Base-by-base conservation (phyloP, 2,888 invertebrate species). In the Copidosoma aretas region DNA sequence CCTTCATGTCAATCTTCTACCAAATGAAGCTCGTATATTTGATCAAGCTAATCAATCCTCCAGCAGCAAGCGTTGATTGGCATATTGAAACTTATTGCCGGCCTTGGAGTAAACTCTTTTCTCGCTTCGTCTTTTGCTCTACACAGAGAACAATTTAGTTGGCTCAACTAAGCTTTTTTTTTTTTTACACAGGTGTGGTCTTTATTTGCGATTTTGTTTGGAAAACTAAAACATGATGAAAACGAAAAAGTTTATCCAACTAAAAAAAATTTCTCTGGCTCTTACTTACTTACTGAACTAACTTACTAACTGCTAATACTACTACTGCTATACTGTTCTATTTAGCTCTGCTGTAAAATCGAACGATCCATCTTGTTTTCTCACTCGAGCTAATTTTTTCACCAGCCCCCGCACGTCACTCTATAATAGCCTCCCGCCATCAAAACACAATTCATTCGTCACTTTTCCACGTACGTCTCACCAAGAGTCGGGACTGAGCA, bases 401-500 rank as follows among this genome's bases (percentile, higher is more conserved):
- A 21, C 46, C 53, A 24, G 49, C 43, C 12, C 49, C 25, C 53
- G 64, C 59, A 41, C 63, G 63, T 43, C 32, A 57, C 32, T 68
- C 60, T 60, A 64, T 63, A 46, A 46, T 46, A 15, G 17, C 43
- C 53, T 41, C 61, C 53, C 32, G 32, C 8, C 54, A 39, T 63
- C 63, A 60, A 63, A 65, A 60, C 52, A 64, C 68, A 63, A 73
- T 70, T 67, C 62, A 68, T 57, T 65, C 62, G 58, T 64, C 62
- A 61, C 54, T 65, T 54, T 53, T 54, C 25, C 25, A n/a, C n/a
- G n/a, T 53, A 25, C 25, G 52, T 63, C 58, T 24, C 43, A 15
- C 43, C 32, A 32, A 32, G 8, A 32, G 4, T 32, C 32, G 3
- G 32, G 32, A 3, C 32, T 32, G 32, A 32, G 32, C 32, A 32